These are phyloP conservation scores for Rhineura floridana DNA, from an alignment of 2,113 vertebrate genomes.

Conservation along the genomic window DNA sequence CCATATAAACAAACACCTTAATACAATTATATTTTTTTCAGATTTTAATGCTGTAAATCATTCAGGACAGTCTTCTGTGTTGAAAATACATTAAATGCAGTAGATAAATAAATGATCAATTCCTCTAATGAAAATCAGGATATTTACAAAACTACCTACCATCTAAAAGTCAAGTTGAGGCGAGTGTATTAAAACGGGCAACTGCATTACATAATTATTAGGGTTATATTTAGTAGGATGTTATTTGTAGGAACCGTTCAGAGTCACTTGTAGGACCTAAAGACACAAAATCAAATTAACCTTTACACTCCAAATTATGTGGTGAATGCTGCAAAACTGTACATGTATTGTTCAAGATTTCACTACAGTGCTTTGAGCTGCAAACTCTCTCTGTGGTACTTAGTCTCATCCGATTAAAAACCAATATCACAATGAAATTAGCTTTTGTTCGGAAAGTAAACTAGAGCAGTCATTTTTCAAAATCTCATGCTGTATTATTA, in stretches of 20 bases:
- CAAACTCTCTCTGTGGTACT: slow-evolving; percentile 17
- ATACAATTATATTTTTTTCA: no score
- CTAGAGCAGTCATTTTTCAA: slow-evolving; percentile 25
- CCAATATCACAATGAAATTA: slow-evolving; percentile 41
- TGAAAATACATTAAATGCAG: no score
- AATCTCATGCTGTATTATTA: slow-evolving; percentile 13
- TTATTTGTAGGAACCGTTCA: neutral
- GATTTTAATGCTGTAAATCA: no score
- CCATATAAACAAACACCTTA: neutral
- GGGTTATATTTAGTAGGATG: neutral
- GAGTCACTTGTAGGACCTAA: neutral
- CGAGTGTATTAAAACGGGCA: neutral
- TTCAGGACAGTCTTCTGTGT: no score
- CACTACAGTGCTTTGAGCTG: neutral
- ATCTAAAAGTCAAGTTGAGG: neutral
- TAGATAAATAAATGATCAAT: no score
- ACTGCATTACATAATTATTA: neutral
- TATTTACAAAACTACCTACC: neutral
- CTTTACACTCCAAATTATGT: slow-evolving; percentile 8
- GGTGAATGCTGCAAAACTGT: neutral
- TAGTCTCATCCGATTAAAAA: slow-evolving; percentile 31
- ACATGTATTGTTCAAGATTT: slow-evolving; percentile 7
- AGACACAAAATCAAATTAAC: neutral
- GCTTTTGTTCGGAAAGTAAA: slow-evolving; percentile 39
- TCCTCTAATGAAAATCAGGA: neutral